Evolutionary conservation across 1,140 invertebrate genomes (phyloP), one percentile per base, ranked within the genome.

Genomic region (Drosophila nebulosa): DNA sequence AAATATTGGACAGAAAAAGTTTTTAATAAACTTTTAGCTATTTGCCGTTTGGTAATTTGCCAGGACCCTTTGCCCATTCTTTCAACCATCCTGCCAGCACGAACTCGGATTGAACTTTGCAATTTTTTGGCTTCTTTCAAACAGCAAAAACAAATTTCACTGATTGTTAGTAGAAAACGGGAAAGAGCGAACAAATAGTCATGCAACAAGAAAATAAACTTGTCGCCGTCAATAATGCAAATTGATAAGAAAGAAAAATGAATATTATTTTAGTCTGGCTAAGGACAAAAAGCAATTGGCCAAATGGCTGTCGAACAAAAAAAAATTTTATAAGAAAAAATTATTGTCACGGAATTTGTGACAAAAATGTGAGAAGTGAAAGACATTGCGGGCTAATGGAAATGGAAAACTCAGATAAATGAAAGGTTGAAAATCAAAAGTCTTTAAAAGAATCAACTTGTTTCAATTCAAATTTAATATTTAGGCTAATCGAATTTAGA

Each of bases 151-250:
- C 58, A 57, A 61, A 59, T 64, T 16, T 18, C 5, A 59, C 51
- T 39, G 16, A n/a, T n/a, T n/a, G n/a, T n/a, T n/a, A 6, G 51
- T 46, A 32, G 5, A 52, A 52, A 56, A 26, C n/a, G 16, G 5
- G 4, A n/a, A 1, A n/a, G n/a, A 50, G 16, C 26, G 57, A n/a
- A 52, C 22, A 46, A 35, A 60, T 64, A n/a, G 27, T 51, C 51
- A 50, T 32, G 53, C 59, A 39, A 66, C 35, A 74, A 73, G 32
- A 57, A 74, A 74, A 74, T 22, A 55, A 57, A 57, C 21, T 69
- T 66, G 60, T 68, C 66, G 62, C 66, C 61, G 77, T 65, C 73
- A 79, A 79, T 67, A 77, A 85, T 79, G 77, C 55, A 70, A 79
- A 79, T 84, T 64, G 80, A 84, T 84, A 79, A 64, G 63, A 61